Base-by-base conservation (phyloP, 2,113 vertebrate species). In the Clarias batrachus region DNA sequence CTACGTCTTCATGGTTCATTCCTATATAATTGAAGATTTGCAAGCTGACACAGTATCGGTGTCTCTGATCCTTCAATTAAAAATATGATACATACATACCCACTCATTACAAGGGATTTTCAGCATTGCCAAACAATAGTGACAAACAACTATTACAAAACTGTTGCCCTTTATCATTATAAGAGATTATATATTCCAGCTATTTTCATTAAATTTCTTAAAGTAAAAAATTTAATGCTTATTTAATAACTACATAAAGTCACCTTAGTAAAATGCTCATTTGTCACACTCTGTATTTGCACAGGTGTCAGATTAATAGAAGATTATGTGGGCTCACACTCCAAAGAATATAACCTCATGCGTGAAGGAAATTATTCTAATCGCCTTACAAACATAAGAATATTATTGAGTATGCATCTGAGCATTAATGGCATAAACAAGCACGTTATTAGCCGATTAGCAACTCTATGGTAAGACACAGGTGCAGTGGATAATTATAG, bases 341-440 rank as follows among this genome's bases (percentile, higher is more conserved):
- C 71, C 21, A 74, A 78, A 81, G 41, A 85, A 85, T 70, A 85
- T 66, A 62, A 87, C 54, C 79, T 78, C 60, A 68, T 82, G 74
- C 84, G 68, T 59, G 74, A 60, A 82, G 23, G 87, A 52, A 86
- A 81, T 85, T 66, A 88, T 62, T 37, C n/a, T 85, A 90, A 87
- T 87, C 76, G 68, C 41, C 70, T 83, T 33, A 52, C 14, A 71
- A 82, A 76, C 68, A 86, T 79, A 57, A 14, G 57, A 86, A 87
- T 70, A 62, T 63, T 79, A 65, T 83, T 73, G 82, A 80, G 57
- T 16, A 62, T 79, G 27, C 74, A 82, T 70, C 41, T 56, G 56
- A 87, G 48, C 60, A 14, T 54, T 71, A 56, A 81, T 27, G 16
- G 30, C 76, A 77, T 57, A 77, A 76, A 83, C 62, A 77, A 66